Evolutionary conservation across 2,113 vertebrate species (phyloP).

Genomic region (Zapus hudsonius): DNA sequence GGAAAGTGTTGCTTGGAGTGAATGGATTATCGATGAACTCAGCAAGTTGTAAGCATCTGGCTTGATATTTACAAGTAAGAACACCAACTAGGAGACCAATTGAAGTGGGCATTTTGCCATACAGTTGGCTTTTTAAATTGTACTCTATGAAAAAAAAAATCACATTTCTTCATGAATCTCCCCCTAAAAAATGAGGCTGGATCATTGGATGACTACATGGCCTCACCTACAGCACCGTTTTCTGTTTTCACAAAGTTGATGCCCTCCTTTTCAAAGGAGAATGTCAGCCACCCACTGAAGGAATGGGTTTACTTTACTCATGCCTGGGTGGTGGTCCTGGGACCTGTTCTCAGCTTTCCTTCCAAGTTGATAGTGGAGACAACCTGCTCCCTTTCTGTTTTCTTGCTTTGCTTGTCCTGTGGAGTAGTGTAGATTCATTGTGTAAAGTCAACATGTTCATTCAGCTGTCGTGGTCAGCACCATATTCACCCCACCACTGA

Average conservation of each 20-base stretch:
- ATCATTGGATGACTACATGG: not conserved
- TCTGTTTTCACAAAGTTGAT: not conserved
- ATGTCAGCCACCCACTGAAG: not conserved
- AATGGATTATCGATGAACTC: not conserved
- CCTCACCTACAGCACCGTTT: not conserved
- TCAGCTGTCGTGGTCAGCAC: no score
- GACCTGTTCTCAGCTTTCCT: not conserved
- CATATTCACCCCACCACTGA: no score
- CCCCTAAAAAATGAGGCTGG: not conserved
- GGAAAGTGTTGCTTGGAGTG: not conserved
- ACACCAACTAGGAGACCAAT: not conserved
- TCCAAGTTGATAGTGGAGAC: not conserved
- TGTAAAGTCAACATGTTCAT: not conserved
- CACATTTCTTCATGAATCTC: not conserved
- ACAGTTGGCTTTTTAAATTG: slow-evolving; percentile 32
- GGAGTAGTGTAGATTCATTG: not conserved
- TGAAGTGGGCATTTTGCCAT: not conserved
- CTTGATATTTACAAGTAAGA: not conserved
- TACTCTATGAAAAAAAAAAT: not conserved
- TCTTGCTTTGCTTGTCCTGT: no score
- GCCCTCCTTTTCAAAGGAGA: not conserved
- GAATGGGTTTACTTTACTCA: not conserved
- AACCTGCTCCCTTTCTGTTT: not conserved
- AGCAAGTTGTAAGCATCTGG: not conserved
- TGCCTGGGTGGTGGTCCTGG: not conserved